Evolutionary conservation across 2,888 invertebrate species (phyloP), one percentile per base, ranked within the genome.

Genomic region (Mesochorus sp.): DNA sequence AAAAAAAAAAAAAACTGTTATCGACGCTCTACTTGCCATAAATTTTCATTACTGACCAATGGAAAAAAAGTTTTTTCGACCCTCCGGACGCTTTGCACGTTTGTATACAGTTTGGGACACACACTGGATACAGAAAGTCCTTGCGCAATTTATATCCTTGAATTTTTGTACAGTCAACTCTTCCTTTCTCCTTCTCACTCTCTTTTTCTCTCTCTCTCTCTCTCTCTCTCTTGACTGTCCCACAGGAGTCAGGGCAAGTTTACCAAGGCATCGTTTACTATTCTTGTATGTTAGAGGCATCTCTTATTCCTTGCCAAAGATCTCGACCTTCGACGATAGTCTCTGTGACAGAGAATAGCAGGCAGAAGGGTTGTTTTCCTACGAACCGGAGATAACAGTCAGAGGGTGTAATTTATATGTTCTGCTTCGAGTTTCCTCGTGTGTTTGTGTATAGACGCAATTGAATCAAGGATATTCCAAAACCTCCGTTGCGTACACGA

Each of bases 291-390:
- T 28, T 42, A 61, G 28, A n/a, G n/a, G 26, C 14, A 17, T 61
- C n/a, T 24, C 24, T 26, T n/a, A n/a, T n/a, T 61, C 61, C n/a
- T 61, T 12, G 42, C 42, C 42, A 61, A n/a, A 44, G 61, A 61
- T 28, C 10, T 17, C 10, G 61, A 61, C 28, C 44, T 61, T 44
- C 28, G 26, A 42, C 44, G n/a, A 61, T 26, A 42, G 42, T 53
- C 28, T 10, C 14, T 28, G 12, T 31, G 31, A 53, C 8, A 2
- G 8, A 2, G 34, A 17, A 28, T 4, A 12, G 26, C 21, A 8
- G 24, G 24, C 31, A 10, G 53, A 53, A 28, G 53, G 19, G 31
- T 53, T 53, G 51, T 24, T 51, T 31, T 53, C 17, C 12, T 53
- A 53, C 31, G 10, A 1, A 31, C 8, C 8, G 10, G 17, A 17